Conservation (phyloP, 37 sponge, comb jelly and placozoan species). For the Ephydatia muelleri region DNA sequence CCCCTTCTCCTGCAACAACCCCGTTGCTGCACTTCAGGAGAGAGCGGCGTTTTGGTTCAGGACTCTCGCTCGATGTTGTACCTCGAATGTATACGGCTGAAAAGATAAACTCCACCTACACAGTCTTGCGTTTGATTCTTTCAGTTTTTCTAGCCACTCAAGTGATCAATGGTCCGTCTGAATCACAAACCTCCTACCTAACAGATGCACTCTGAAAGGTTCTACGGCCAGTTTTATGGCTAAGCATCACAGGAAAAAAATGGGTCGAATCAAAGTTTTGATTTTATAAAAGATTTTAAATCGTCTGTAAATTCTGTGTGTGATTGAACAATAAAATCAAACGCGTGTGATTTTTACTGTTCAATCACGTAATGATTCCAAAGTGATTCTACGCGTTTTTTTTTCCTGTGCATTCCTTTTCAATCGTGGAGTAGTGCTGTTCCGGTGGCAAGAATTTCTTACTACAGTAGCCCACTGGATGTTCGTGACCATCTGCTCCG, state of each 20-base stretch:
- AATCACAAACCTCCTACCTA: conserved; percentile 8
- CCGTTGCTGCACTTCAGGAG: too few species aligned
- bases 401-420: conserved; percentile 53
- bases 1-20: too few species aligned
- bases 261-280: too few species aligned
- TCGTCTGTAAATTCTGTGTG: too few species aligned
- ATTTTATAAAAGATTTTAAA: too few species aligned
- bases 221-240: conserved; percentile 35
- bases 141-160: conserved; percentile 6
- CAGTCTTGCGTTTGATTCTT: neutral
- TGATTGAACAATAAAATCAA: too few species aligned
- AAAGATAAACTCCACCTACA: neutral
- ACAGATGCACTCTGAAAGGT: conserved; percentile 22
- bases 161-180: conserved; percentile 32
- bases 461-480: conserved; percentile 31
- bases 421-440: conserved; percentile 22
- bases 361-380: too few species aligned
- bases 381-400: too few species aligned
- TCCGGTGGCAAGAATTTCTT: conserved; percentile 10
- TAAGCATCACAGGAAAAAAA: too few species aligned
- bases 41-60: conserved; percentile 5
- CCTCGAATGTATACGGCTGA: neutral
- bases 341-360: too few species aligned
- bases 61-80: neutral
- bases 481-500: conserved; percentile 18